Percentiles rank a stretch among this genome's conserved stretches.
These are phyloP conservation scores for Drosophila santomea DNA, from an alignment of 1,140 invertebrate species.

Conservation along the genomic window DNA sequence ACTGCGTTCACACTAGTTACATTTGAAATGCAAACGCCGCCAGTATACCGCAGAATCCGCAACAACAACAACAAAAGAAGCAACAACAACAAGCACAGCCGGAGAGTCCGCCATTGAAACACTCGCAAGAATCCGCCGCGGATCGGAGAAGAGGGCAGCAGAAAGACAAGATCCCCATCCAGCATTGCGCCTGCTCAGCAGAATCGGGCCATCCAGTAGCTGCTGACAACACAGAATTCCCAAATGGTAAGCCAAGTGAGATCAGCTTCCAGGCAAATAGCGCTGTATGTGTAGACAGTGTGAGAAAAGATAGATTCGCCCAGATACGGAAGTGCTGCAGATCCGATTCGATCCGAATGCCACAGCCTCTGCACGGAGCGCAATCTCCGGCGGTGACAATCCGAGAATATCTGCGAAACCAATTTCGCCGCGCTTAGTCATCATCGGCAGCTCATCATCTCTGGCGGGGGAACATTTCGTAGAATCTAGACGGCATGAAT, in stretches of 20 bases:
- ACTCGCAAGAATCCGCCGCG: conserved; percentile 11
- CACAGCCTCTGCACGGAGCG: conserved; percentile 6
- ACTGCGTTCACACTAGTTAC: conserved; percentile 2
- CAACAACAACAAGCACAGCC: conserved; percentile 7
- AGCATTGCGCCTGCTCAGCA: conserved; percentile 68
- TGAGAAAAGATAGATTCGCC: background rate
- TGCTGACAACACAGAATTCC: conserved; percentile 69
- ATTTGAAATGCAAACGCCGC: conserved; percentile 55
- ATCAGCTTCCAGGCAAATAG: conserved; percentile 43
- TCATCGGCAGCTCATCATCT: conserved; percentile 1
- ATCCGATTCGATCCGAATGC: conserved; percentile 2
- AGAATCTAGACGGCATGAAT: conserved; percentile 16
- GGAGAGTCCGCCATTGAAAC: conserved; percentile 28
- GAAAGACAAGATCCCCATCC: conserved; percentile 26
- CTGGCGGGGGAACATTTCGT: conserved; percentile 7
- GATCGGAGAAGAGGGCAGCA: conserved; percentile 2
- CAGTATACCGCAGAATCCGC: conserved; percentile 3
- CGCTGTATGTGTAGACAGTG: background rate
- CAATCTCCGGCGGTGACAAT: conserved; percentile 18
- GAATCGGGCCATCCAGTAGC: conserved; percentile 50
- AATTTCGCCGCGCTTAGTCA: conserved; percentile 12
- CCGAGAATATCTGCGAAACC: conserved; percentile 4
- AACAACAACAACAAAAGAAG: background rate
- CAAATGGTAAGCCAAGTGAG: conserved; percentile 67
- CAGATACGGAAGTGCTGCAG: conserved; percentile 19